A percentile compares a stretch with the other conserved stretches of the same genome.
Evolutionary conservation across 2,797 vertebrate genomes (phyloP).

Genomic region (Poeciliopsis paucimaculata): DNA sequence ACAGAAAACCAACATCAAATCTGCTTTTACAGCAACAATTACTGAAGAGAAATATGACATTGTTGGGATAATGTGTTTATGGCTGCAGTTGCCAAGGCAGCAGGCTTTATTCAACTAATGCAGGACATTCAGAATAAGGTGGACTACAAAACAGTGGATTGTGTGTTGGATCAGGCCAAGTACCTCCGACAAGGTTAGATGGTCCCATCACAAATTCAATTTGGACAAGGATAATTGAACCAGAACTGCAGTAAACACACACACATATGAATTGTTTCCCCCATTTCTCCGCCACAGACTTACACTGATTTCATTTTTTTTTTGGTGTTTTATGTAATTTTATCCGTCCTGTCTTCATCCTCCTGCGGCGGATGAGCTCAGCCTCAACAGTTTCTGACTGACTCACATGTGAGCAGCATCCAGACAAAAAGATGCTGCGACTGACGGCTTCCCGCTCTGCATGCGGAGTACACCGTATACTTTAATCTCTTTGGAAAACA

Average conservation of each 20-base stretch:
- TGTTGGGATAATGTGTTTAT: constrained; percentile 58
- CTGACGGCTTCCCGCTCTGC: constrained; percentile 33
- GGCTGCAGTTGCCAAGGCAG: constrained; percentile 60
- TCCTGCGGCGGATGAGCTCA: constrained; percentile 43
- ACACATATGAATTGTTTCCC: not conserved
- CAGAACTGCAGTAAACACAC: constrained; percentile 24
- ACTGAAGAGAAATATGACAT: constrained; percentile 51
- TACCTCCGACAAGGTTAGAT: constrained; percentile 33
- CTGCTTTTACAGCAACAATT: constrained; percentile 41
- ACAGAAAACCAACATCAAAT: constrained; percentile 24
- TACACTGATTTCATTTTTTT: not conserved
- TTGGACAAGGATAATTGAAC: constrained; percentile 31
- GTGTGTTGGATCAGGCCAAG: constrained; percentile 46
- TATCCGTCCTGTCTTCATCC: constrained; percentile 7
- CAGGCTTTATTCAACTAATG: constrained; percentile 44
- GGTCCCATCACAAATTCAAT: constrained; percentile 39
- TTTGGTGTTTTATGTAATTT: not conserved
- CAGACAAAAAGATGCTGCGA: constrained; percentile 33
- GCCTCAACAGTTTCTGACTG: constrained; percentile 34
- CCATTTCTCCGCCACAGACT: constrained; percentile 12
- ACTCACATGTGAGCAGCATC: constrained; percentile 35
- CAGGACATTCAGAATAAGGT: constrained; percentile 44
- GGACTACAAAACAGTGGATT: constrained; percentile 41
- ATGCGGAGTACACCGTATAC: constrained; percentile 47
- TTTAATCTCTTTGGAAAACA: constrained; percentile 36